Base-by-base conservation (phyloP, 2,888 invertebrate species). In the Lepidocyrtinus sp. region DNA sequence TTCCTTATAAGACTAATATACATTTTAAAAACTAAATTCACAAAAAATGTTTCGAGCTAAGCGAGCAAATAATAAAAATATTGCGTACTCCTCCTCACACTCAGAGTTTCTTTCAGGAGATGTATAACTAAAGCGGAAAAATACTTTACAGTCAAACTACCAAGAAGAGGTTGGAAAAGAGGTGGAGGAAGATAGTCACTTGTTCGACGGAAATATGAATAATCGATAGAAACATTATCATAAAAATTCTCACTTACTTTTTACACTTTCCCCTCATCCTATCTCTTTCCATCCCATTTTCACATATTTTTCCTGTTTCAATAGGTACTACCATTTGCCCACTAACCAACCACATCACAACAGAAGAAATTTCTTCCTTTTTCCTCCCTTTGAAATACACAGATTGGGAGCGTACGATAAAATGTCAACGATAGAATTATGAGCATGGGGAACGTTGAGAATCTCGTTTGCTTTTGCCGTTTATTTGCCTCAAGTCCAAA, bases 201-300 rank as follows among this genome's bases (percentile, higher is more conserved):
- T 71, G 22, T 73, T 69, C 73, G 79, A 78, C 73, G 50, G 73
- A 79, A 79, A 79, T 74, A 79, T 79, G 79, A 79, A 79, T 79
- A 79, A 79, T 79, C 79, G 79, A 79, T 79, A 79, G 79, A 79
- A 79, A 79, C 79, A 79, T 79, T 79, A 79, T 79, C 79, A 79
- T 79, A 79, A 79, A 79, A 79, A 73, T 79, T 79, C 79, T 79
- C 73, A 73, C 79, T 78, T 50, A 50, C 61, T 76, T 46, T 73
- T 79, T 79, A 74, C 78, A 73, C 73, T 73, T 72, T 76, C 36
- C 36, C 36, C 12, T 36, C 36, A 5, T 36, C 36, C 36, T 36
- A 36, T 36, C 36, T 62, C 64, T 63, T 25, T 61, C 63, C 73
- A 72, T 79, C 69, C 19, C 63, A 68, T 68, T 78, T 78, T 73